Base-by-base conservation (phyloP, 2,888 invertebrate species). In the Mactromeris polynyma region DNA sequence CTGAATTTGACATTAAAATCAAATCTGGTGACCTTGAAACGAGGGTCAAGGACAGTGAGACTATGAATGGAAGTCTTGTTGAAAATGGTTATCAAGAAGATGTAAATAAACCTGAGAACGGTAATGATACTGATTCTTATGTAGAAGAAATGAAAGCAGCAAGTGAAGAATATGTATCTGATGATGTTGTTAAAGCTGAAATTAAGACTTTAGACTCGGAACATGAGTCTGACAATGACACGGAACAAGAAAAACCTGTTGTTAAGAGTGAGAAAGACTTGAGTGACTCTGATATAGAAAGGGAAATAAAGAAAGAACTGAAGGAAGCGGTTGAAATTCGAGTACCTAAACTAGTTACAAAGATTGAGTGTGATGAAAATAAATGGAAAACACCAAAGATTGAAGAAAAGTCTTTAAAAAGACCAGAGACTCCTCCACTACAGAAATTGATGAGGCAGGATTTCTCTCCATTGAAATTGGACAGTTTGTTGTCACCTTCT, bases 401-500 rank as follows among this genome's bases (percentile, higher is more conserved):
- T 80, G 78, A 33, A 58, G 86, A 85, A 36, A 88, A 86, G 33
- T 69, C 46, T 19, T 85, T 82, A 33, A 81, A 84, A 78, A 81
- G 93, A 40, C 88, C 94, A 51, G 94, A 93, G 64, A 94, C 94
- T 42, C 94, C 94, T n/a, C 94, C 94, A 21, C 87, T 94, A 33
- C 91, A 94, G 83, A 90, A 92, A 80, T 86, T 94, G 14, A 94
- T 94, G 93, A 85, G 93, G 69, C 94, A 94, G 81, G 94, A 94
- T 42, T 93, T 93, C 42, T 88, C 93, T 81, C 93, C 93, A 14
- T 81, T 94, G 51, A 90, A 89, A 85, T 88, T 90, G n/a, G 89
- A 90, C 46, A 87, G 84, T 85, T 85, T 86, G 38, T 90, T 89
- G 38, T 86, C 90, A 33, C 92, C 90, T n/a, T 90, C 92, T 26